phyloP scores from a whole-genome alignment of 2,888 invertebrate genomes.

The Gibbula magus region DNA sequence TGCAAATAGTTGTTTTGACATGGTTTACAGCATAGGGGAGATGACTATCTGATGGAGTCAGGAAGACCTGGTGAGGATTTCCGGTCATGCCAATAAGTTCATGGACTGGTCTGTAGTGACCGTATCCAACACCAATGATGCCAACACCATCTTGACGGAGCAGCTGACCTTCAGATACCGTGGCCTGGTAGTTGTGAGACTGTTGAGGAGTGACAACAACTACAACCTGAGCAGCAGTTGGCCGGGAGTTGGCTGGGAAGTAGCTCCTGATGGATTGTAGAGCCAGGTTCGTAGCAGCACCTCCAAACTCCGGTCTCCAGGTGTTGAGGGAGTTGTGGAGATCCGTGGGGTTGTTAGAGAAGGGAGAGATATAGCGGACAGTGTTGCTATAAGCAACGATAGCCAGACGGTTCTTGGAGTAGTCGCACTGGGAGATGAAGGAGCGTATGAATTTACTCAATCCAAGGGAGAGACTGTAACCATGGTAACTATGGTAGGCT shows the following conservation, averaged over 20 bases:
- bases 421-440: constrained; percentile 9
- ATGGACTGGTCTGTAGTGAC: neutral
- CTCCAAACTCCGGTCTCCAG: neutral
- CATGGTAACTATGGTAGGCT: neutral
- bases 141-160: neutral
- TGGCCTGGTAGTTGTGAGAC: neutral
- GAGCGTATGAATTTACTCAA: neutral
- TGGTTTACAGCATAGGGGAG: neutral
- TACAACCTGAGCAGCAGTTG: neutral
- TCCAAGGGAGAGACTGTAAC: neutral
- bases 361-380: neutral
- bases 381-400: constrained; percentile 10
- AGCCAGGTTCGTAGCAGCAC: neutral
- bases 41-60: neutral
- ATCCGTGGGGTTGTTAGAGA: neutral
- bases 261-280: neutral
- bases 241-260: neutral
- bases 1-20: neutral
- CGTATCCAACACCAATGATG: neutral
- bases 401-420: neutral
- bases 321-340: neutral
- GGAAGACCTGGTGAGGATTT: neutral
- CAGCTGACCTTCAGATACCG: neutral
- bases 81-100: neutral
- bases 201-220: neutral